Evolutionary conservation across 2,888 invertebrate species (phyloP).

Genomic region (Phasia obesa): DNA sequence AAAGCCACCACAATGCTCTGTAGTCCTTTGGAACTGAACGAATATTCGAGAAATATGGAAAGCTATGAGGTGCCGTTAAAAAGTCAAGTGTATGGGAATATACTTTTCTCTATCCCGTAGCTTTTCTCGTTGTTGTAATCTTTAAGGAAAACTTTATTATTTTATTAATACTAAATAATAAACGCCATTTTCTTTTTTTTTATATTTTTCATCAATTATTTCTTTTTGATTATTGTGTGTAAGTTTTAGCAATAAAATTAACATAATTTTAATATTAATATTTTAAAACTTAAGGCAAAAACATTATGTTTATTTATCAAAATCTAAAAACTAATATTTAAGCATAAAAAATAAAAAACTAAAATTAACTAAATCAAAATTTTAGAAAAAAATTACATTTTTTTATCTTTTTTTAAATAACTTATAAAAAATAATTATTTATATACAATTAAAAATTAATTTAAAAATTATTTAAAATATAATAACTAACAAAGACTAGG

Average conservation of each 20-base stretch:
- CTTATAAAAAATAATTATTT: conserved; percentile 66
- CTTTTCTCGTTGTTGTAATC: too few relatives aligned
- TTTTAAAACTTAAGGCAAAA: conserved; percentile 67
- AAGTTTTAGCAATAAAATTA: conserved; percentile 50
- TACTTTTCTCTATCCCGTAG: too few relatives aligned
- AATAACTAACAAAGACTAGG: conserved; percentile 70
- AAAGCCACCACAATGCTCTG: too few relatives aligned
- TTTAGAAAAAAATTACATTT: conserved; percentile 48
- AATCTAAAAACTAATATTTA: conserved; percentile 35
- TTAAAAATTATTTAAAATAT: conserved; percentile 41
- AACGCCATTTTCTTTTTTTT: conserved; percentile 45
- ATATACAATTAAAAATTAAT: conserved; percentile 69
- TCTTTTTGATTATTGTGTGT: conserved; percentile 54
- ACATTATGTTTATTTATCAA: conserved; percentile 32
- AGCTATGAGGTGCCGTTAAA: too few relatives aligned
- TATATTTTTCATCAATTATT: conserved; percentile 43
- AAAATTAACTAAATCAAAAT: conserved; percentile 43
- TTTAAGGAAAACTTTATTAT: background rate
- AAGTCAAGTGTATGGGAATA: too few relatives aligned
- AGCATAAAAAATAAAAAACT: conserved; percentile 12
- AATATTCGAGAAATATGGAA: too few relatives aligned
- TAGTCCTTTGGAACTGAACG: too few relatives aligned
- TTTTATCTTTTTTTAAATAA: conserved; percentile 2
- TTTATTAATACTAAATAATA: background rate
- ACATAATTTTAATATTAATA: conserved; percentile 54